These are phyloP conservation scores for Catharus fuscescens DNA, from an alignment of 2,113 vertebrate genomes.

Conservation along the genomic window DNA sequence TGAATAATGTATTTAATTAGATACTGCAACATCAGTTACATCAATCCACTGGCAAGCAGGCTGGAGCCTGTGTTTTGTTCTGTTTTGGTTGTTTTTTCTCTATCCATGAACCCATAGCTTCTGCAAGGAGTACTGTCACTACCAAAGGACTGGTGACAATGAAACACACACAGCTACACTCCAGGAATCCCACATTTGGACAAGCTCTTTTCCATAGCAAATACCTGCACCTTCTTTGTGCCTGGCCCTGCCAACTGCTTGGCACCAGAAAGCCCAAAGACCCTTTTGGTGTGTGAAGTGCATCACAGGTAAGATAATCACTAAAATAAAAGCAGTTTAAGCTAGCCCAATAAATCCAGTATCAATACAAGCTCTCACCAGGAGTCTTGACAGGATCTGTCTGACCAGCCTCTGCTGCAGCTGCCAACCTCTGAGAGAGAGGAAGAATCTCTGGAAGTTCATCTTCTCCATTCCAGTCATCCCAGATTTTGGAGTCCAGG, in stretches of 20 bases:
- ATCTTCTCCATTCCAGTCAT: constrained; percentile 77
- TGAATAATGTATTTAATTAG: background rate
- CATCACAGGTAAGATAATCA: background rate
- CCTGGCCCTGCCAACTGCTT: background rate
- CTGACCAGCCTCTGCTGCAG: background rate
- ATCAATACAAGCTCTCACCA: constrained; percentile 71
- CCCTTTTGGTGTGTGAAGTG: background rate
- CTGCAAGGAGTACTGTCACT: background rate
- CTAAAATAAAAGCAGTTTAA: background rate
- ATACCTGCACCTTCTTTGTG: background rate
- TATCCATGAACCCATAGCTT: background rate
- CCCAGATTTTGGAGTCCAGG: constrained; percentile 82
- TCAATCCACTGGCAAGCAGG: background rate
- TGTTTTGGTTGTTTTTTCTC: background rate
- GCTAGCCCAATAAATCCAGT: background rate
- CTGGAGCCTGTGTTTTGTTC: background rate
- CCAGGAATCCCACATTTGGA: background rate
- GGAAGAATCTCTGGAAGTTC: constrained; percentile 65
- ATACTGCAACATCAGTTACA: background rate
- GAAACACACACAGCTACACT: fast-evolving
- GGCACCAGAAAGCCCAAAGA: background rate
- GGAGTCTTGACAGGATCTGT: constrained; percentile 74
- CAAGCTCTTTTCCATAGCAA: background rate
- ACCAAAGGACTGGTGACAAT: background rate
- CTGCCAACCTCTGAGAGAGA: constrained; percentile 68